Evolutionary conservation across 1,140 invertebrate genomes (phyloP).

Genomic region (Teleopsis dalmanni): DNA sequence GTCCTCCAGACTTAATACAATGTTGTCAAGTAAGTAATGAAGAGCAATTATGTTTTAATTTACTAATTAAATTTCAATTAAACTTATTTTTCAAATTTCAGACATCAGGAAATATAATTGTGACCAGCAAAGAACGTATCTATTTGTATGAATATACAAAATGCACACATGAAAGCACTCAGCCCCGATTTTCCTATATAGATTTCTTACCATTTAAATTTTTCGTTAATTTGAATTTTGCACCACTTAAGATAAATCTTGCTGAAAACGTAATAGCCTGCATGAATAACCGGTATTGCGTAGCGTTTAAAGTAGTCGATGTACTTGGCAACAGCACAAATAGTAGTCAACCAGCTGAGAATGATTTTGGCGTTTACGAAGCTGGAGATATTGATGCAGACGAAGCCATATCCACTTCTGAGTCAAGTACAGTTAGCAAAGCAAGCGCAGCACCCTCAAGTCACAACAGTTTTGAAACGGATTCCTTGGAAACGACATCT

Average conservation of each 20-base stretch:
- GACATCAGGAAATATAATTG: constrained; percentile 37
- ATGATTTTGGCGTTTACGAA: constrained; percentile 24
- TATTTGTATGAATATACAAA: constrained; percentile 40
- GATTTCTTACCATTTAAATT: constrained; percentile 41
- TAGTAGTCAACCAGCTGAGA: constrained; percentile 16
- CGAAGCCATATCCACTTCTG: constrained; percentile 27
- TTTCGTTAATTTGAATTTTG: constrained; percentile 38
- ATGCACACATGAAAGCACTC: constrained; percentile 38
- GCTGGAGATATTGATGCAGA: constrained; percentile 12
- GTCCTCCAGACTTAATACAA: constrained; percentile 36
- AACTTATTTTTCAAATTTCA: constrained; percentile 8
- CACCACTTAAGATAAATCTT: constrained; percentile 29
- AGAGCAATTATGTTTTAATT: neutral
- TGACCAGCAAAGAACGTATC: constrained; percentile 38
- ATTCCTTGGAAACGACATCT: constrained; percentile 35
- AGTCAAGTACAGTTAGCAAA: constrained; percentile 34
- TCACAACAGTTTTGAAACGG: constrained; percentile 39
- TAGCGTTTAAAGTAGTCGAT: constrained; percentile 39
- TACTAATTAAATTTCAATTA: neutral
- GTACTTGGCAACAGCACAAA: constrained; percentile 19
- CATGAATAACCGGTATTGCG: constrained; percentile 36
- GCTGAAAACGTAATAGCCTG: constrained; percentile 41
- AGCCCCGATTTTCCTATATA: constrained; percentile 37
- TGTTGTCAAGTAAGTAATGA: constrained; percentile 21
- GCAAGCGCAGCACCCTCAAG: constrained; percentile 31